Evolutionary conservation across 1,140 invertebrate species (phyloP).

Genomic region (Pseudomyrmex gracilis): DNA sequence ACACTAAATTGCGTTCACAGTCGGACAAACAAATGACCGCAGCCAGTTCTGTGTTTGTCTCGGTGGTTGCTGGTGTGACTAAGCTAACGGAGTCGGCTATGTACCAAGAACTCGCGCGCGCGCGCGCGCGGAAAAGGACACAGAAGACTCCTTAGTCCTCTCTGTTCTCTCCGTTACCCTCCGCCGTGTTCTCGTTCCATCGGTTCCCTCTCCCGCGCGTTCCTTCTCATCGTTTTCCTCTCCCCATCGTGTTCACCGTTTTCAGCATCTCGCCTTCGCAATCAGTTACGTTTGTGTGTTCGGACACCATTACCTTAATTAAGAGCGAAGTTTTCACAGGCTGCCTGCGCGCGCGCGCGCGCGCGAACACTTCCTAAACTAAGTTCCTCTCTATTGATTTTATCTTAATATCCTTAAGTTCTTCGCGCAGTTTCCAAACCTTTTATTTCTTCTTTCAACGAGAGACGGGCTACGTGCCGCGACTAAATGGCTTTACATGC

Average conservation of each 20-base stretch:
- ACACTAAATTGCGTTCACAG: conserved; percentile 70
- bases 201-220: background rate
- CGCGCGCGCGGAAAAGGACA: conserved; percentile 62
- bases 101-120: conserved; percentile 66
- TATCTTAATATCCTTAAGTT: conserved; percentile 43
- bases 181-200: conserved; percentile 11
- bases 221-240: no score
- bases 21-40: conserved; percentile 68
- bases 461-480: conserved; percentile 32
- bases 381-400: conserved; percentile 58
- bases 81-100: conserved; percentile 65
- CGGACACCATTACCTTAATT: conserved; percentile 63
- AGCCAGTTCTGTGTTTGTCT: conserved; percentile 65
- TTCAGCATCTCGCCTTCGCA: conserved; percentile 24
- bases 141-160: conserved; percentile 60
- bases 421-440: background rate
- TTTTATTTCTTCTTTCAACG: conserved; percentile 29
- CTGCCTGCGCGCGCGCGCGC: conserved; percentile 30
- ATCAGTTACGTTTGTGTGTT: conserved; percentile 62
- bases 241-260: background rate
- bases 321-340: conserved; percentile 61
- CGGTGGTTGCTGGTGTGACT: conserved; percentile 64
- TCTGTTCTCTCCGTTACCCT: conserved; percentile 9
- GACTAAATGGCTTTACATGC: conserved; percentile 60
- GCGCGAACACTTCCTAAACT: conserved; percentile 46